Evolutionary conservation across 2,888 invertebrate species (phyloP).

Genomic region (Iselma pallidipennis): DNA sequence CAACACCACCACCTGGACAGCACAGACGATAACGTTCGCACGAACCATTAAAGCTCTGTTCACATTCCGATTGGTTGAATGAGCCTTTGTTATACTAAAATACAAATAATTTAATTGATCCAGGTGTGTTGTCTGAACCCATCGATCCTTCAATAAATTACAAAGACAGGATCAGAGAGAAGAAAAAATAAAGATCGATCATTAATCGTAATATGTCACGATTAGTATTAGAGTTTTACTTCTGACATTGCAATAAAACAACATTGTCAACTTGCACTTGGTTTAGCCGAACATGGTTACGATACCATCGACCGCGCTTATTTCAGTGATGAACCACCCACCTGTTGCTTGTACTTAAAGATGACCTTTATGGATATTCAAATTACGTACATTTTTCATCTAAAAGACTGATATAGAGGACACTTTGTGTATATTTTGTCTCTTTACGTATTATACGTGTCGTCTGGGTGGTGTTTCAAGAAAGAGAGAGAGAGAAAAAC

Average conservation of each 20-base stretch:
- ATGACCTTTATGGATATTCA: slow-evolving; percentile 8
- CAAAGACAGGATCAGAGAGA: not conserved
- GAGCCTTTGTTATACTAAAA: not conserved
- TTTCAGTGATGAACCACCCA: slow-evolving; percentile 17
- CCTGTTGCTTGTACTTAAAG: slow-evolving; percentile 5
- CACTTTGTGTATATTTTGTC: not conserved
- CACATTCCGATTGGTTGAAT: not conserved
- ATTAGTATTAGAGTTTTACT: not conserved
- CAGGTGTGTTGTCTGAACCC: not conserved
- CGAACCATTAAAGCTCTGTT: slow-evolving; percentile 29
- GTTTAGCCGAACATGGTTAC: slow-evolving; percentile 8
- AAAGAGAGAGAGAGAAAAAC: not conserved
- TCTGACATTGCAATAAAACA: not conserved
- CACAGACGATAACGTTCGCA: slow-evolving; percentile 41
- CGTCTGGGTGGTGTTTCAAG: not conserved
- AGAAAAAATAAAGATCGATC: not conserved
- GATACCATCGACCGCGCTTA: slow-evolving; percentile 16
- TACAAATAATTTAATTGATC: not conserved
- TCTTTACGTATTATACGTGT: not conserved
- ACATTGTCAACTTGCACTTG: slow-evolving; percentile 13
- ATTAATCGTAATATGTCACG: slow-evolving; percentile 1
- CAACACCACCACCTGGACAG: slow-evolving; percentile 39
- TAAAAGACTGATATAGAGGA: not conserved
- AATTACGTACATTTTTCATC: slow-evolving; percentile 6
- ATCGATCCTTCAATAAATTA: not conserved